phyloP scores from a whole-genome alignment of 2,113 vertebrate genomes.

The Apus apus region DNA sequence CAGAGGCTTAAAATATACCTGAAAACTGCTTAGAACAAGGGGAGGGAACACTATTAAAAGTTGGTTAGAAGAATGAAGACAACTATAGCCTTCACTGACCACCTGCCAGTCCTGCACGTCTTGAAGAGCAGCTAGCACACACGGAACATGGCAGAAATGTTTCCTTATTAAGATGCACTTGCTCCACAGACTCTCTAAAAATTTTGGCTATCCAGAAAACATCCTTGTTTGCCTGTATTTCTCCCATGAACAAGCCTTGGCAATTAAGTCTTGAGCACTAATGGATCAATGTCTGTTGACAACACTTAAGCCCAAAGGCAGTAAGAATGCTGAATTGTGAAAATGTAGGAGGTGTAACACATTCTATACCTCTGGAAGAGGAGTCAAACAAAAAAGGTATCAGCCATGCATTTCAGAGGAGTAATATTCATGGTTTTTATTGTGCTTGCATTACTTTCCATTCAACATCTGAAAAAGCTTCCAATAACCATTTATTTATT shows the following conservation, averaged over 20 bases:
- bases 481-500: slow-evolving; percentile 67
- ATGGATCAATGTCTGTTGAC: background rate
- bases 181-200: background rate
- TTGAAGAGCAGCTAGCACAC: background rate
- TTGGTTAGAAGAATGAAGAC: background rate
- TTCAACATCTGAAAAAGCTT: slow-evolving; percentile 15
- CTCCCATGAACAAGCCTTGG: background rate
- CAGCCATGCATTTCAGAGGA: background rate
- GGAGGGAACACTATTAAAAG: background rate
- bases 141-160: fast-evolving
- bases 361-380: background rate
- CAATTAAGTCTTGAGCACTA: background rate
- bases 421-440: slow-evolving; percentile 52
- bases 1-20: background rate
- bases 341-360: background rate
- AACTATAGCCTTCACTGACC: background rate
- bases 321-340: background rate
- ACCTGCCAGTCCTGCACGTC: background rate
- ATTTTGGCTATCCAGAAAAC: background rate
- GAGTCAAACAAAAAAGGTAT: slow-evolving; percentile 6
- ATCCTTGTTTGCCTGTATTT: background rate
- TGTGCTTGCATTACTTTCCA: slow-evolving; percentile 45
- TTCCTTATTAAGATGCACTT: background rate
- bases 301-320: background rate
- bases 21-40: background rate